These are phyloP conservation scores for Astyanax mexicanus DNA, from an alignment of 2,797 vertebrate species.

Conservation along the genomic window DNA sequence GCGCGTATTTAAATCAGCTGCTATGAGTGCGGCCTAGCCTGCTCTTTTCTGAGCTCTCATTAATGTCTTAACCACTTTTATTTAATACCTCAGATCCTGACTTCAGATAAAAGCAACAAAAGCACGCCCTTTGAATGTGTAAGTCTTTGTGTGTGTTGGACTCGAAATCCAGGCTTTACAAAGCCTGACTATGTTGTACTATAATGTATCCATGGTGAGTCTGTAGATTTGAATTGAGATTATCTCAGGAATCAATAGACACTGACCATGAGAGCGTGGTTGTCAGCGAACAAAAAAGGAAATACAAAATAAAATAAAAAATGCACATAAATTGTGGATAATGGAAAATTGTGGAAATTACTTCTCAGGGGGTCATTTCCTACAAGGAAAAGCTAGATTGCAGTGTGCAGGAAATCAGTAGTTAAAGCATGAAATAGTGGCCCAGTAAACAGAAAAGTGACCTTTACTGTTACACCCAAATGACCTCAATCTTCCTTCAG, in stretches of 20 bases:
- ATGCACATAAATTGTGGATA: conserved; percentile 75
- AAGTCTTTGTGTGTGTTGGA: background rate
- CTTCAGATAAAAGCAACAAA: conserved; percentile 22
- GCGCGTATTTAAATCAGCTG: conserved; percentile 54
- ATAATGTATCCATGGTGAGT: conserved; percentile 2
- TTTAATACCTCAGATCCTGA: conserved; percentile 39
- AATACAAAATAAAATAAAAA: conserved; percentile 60
- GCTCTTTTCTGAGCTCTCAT: conserved; percentile 47
- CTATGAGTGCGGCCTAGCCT: conserved; percentile 30
- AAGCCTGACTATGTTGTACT: background rate
- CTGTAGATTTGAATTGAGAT: conserved; percentile 1
- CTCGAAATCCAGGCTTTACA: background rate
- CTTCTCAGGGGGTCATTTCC: conserved; percentile 79
- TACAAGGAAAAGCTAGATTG: conserved; percentile 78
- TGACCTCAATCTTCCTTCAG: conserved; percentile 86
- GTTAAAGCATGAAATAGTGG: conserved; percentile 85
- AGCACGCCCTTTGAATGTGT: conserved; percentile 8
- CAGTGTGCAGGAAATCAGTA: conserved; percentile 84
- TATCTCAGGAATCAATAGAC: conserved; percentile 27
- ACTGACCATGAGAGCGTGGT: conserved; percentile 26
- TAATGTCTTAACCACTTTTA: conserved; percentile 39
- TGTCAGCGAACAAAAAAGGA: conserved; percentile 62
- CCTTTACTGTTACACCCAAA: conserved; percentile 82
- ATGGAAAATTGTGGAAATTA: conserved; percentile 79
- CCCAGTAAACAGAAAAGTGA: conserved; percentile 80